Evolutionary conservation across 2,113 vertebrate species (phyloP), one percentile per base, ranked within the genome.

Genomic region (Cyprinodon variegatus): DNA sequence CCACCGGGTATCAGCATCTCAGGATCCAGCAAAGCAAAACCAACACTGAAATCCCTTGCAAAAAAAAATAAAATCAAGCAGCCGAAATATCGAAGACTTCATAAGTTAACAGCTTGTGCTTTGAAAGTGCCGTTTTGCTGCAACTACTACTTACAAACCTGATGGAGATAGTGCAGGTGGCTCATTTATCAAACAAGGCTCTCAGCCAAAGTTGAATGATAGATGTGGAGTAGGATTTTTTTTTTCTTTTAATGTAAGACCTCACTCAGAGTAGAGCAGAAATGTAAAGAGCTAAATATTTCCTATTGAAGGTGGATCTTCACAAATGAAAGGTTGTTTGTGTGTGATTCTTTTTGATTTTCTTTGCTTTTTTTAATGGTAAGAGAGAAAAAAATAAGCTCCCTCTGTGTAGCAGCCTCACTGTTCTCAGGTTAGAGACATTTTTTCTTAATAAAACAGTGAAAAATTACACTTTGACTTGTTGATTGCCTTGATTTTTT

Each of bases 361-460:
- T 72, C 43, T 66, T 72, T 67, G 20, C 39, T 57, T 66, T 67
- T n/a, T 15, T 20, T 86, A 89, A 84, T 78, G 84, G 76, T 74
- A 81, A 77, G 77, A 80, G 61, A 69, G 65, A 45, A 71, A 70
- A 72, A 78, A 78, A 40, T 29, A 61, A 43, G 57, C 43, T 40
- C 61, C 64, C 70, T 87, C 74, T 87, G 72, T 88, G 87, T 90
- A 90, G 88, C 91, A 85, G 86, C 84, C 84, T 88, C 86, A 88
- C 83, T 88, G 79, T 91, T 91, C 89, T 93, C 90, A 87, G 89
- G 89, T 88, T 91, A 91, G 90, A 86, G 75, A 89, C 72, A 76
- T 83, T 69, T 91, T 92, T 92, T 93, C 71, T 90, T 90, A 89
- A 74, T 83, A 83, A 88, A 86, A 84, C 75, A 46, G 77, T 86